Percentiles rank a stretch among this genome's conserved stretches.
These are phyloP conservation scores for Drosophila elegans DNA, from an alignment of 1,140 invertebrate genomes.

Conservation along the genomic window DNA sequence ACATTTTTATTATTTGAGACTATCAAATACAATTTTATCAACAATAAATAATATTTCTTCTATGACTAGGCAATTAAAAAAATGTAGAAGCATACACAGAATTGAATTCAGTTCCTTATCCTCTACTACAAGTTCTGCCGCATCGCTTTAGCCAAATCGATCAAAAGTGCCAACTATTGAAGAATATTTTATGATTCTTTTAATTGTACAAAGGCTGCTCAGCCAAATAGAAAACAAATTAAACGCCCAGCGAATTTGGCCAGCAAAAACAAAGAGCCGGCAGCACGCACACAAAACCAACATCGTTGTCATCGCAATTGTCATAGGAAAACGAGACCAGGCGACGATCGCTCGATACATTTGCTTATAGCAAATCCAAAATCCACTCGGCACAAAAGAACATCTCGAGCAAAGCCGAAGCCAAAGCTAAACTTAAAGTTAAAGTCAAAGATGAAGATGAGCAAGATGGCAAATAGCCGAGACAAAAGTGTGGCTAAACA, in stretches of 20 bases:
- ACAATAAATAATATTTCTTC: no score
- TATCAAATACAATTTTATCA: no score
- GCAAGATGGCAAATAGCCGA: conserved; percentile 35
- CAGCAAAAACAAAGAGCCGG: conserved; percentile 46
- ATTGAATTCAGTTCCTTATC: neutral
- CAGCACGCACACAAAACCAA: conserved; percentile 34
- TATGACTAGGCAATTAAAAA: no score
- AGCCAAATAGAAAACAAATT: conserved; percentile 61
- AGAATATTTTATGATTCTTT: conserved; percentile 57
- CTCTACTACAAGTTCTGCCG: conserved; percentile 8
- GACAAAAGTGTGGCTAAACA: conserved; percentile 44
- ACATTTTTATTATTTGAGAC: no score
- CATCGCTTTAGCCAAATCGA: conserved; percentile 19
- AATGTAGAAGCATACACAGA: neutral
- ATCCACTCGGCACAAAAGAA: conserved; percentile 64
- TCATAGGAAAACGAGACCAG: conserved; percentile 72
- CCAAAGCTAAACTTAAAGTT: conserved; percentile 17
- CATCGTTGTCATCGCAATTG: conserved; percentile 52
- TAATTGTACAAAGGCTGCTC: conserved; percentile 49
- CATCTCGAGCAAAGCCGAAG: conserved; percentile 27
- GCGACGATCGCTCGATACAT: conserved; percentile 22
- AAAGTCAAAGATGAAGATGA: conserved; percentile 36
- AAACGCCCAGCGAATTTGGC: conserved; percentile 56
- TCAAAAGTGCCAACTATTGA: conserved; percentile 38
- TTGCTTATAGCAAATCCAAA: conserved; percentile 30